A percentile compares a stretch with the other conserved stretches of the same genome.
Conservation (phyloP, 2,113 vertebrate genomes). For the Camelus dromedarius region DNA sequence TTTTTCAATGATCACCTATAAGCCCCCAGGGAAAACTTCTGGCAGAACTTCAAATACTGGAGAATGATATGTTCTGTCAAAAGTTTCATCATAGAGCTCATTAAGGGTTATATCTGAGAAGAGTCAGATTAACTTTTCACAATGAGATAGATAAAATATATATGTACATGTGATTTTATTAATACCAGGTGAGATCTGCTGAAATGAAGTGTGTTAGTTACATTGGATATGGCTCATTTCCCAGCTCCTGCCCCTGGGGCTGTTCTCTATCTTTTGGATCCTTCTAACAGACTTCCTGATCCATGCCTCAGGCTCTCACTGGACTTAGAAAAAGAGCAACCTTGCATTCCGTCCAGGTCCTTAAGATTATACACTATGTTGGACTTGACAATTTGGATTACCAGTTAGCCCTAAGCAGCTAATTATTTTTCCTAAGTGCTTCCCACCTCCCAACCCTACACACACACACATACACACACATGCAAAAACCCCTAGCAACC, state of each 20-base stretch:
- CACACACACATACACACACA: background rate
- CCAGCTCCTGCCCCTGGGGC: background rate
- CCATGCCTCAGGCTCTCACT: background rate
- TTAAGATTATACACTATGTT: background rate
- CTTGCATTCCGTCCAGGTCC: background rate
- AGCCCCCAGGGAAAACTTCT: background rate
- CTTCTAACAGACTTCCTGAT: background rate
- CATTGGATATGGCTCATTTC: background rate
- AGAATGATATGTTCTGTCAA: slow-evolving; percentile 28
- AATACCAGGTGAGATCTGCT: background rate
- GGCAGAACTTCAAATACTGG: slow-evolving; percentile 26
- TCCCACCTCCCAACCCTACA: background rate
- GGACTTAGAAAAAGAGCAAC: background rate
- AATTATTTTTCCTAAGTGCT: background rate
- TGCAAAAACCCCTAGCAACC: background rate
- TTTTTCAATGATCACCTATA: background rate
- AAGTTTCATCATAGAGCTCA: slow-evolving; percentile 29
- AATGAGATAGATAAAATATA: background rate
- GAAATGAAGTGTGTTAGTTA: background rate
- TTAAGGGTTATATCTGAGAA: slow-evolving; percentile 59
- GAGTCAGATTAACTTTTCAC: slow-evolving; percentile 56
- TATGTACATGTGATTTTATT: background rate
- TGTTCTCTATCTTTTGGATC: background rate
- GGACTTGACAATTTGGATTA: background rate
- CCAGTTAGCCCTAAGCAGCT: background rate